A percentile compares a stretch with the other conserved stretches of the same genome.
Evolutionary conservation across 1,140 invertebrate species (phyloP).

Genomic region (Semibalanus balanoides): DNA sequence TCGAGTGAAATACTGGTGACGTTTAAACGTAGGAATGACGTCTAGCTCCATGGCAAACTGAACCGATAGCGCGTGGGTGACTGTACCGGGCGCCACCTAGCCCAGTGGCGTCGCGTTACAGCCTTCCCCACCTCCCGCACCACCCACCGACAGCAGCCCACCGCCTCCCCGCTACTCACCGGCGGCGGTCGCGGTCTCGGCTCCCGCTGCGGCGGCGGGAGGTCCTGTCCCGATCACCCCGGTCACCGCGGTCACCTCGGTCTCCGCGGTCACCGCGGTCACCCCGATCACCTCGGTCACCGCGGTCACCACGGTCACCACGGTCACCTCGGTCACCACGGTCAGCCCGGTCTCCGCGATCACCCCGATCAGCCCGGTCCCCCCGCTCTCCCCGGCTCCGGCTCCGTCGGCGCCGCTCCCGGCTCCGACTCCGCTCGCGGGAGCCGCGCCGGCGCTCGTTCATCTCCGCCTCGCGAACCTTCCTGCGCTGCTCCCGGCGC

Average conservation of each 20-base stretch:
- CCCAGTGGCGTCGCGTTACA: conserved; percentile 20
- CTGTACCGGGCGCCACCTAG: conserved; percentile 15
- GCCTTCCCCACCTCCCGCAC: conserved; percentile 16
- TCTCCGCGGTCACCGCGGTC: no score
- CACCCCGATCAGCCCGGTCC: no score
- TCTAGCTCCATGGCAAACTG: no score
- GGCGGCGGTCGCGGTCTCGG: not conserved
- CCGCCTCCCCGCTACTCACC: not conserved
- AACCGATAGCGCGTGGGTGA: no score
- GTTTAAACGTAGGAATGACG: no score
- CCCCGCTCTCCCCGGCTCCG: conserved; percentile 7
- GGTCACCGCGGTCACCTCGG: no score
- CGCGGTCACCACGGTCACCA: no score
- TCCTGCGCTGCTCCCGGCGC: conserved; percentile 21
- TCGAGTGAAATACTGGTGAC: no score
- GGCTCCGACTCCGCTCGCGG: conserved; percentile 15
- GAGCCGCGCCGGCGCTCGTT: conserved; percentile 15
- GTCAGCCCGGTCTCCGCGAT: conserved; percentile 22
- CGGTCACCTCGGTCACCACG: no score
- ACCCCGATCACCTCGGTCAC: no score
- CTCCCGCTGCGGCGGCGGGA: conserved; percentile 18
- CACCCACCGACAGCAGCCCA: no score
- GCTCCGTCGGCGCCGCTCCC: conserved; percentile 9
- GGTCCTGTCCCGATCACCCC: conserved; percentile 14
- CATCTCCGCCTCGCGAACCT: conserved; percentile 17